Evolutionary conservation across 2,113 vertebrate genomes (phyloP).

Genomic region (Halichoerus grypus): DNA sequence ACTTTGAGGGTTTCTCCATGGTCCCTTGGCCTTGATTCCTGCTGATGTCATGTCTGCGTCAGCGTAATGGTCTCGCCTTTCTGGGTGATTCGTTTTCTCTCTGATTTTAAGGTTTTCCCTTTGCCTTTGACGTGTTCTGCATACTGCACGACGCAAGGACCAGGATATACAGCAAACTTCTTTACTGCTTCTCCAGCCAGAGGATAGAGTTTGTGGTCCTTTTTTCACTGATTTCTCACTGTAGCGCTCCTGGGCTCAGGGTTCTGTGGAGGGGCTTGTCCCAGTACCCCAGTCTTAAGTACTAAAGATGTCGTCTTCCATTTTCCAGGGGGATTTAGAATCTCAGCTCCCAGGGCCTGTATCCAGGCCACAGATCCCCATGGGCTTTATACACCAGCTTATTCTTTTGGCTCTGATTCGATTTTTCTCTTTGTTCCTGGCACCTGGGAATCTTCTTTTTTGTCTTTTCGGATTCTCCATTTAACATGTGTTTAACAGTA

Average conservation of each 20-base stretch:
- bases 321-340: neutral
- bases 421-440: neutral
- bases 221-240: neutral
- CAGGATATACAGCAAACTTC: neutral
- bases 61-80: neutral
- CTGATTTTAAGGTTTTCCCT: constrained; percentile 33
- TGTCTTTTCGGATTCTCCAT: neutral
- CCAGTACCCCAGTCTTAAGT: neutral
- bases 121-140: neutral
- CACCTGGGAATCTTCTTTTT: neutral
- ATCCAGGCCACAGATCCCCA: neutral
- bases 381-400: neutral
- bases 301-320: neutral
- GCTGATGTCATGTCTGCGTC: neutral
- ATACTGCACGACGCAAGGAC: neutral
- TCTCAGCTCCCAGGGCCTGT: neutral
- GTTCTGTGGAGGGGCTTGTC: neutral
- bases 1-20: neutral
- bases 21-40: neutral
- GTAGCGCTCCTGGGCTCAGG: neutral
- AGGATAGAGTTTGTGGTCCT: neutral
- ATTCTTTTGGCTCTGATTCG: neutral
- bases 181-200: neutral
- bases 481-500: constrained; percentile 25
- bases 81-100: neutral